phyloP scores from a whole-genome alignment of 2,888 invertebrate genomes.

The Pandemis heparana region DNA sequence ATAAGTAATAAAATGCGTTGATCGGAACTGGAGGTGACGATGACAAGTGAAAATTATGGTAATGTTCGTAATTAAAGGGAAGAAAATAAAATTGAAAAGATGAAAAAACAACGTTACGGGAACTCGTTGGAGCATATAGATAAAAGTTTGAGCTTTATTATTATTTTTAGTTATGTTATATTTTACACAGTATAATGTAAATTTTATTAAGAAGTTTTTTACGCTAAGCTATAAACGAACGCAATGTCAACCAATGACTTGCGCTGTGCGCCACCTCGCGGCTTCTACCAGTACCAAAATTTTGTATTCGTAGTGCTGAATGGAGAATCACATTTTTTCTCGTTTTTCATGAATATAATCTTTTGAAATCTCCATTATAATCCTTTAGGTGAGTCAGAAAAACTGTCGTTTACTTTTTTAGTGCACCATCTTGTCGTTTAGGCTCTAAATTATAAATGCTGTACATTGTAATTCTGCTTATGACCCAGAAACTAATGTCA shows the following conservation, averaged over 20 bases:
- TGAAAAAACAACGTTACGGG: background rate
- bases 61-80: conserved; percentile 53
- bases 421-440: conserved; percentile 47
- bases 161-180: background rate
- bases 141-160: background rate
- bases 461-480: conserved; percentile 67
- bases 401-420: conserved; percentile 47
- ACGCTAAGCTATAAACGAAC: conserved; percentile 50
- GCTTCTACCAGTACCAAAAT: conserved; percentile 75
- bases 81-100: background rate
- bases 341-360: conserved; percentile 82
- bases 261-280: conserved; percentile 63
- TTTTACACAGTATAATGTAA: background rate
- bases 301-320: conserved; percentile 85
- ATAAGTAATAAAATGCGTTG: conserved; percentile 32
- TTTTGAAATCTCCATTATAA: conserved; percentile 77
- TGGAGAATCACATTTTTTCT: conserved; percentile 83
- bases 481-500: conserved; percentile 82
- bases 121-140: background rate
- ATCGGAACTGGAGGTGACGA: conserved; percentile 43
- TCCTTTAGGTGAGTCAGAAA: conserved; percentile 76
- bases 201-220: background rate
- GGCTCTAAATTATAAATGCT: conserved; percentile 59
- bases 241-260: conserved; percentile 56
- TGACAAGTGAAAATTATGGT: conserved; percentile 49